Evolutionary conservation across 2,888 invertebrate genomes (phyloP), one percentile per base, ranked within the genome.

Genomic region (Strigamia maritima): DNA sequence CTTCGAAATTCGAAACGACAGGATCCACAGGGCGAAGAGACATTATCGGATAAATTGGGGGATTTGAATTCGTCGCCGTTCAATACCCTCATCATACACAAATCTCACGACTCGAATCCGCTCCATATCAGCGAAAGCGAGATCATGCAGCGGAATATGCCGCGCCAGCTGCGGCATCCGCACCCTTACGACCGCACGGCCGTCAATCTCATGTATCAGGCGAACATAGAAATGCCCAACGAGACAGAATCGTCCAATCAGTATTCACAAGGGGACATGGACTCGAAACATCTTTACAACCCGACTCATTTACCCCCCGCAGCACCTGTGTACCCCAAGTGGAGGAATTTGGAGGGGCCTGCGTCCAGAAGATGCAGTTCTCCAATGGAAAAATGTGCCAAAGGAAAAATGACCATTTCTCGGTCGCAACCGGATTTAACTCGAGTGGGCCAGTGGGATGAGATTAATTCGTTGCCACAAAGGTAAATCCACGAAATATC

Each of bases 1-100:
- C 92, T 94, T 81, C 88, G 92, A 82, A 93, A 93, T 84, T 93
- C 92, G 0, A 91, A 93, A 7, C 89, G 95, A 49, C 95, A 95
- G 84, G 95, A 95, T 85, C 95, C 95, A 0, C 95, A 95, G 86
- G 95, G 95, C 0, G 94, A 95, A 86, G 95, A 95, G 86, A 94
- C 83, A 2, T 84, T 84, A 75, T 44, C 40, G n/a, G 65, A 79
- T 74, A 60, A 44, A 10, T 38, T 44, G 70, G 44, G 49, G 19
- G 79, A 79, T 40, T 76, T 76, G 79, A 28, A 31, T 31, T 24
- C 78, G 19, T 70, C 70, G 19, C 40, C 77, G 75, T 75, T 75
- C 75, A 79, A 76, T 60, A 76, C 79, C 19, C 38, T 79, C 19
- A 79, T 79, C 12, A 76, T 76, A 26, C 79, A 79, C 49, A 22